These are phyloP conservation scores for Melanerpes aurifrons DNA, from an alignment of 2,113 vertebrate species.

Conservation along the genomic window DNA sequence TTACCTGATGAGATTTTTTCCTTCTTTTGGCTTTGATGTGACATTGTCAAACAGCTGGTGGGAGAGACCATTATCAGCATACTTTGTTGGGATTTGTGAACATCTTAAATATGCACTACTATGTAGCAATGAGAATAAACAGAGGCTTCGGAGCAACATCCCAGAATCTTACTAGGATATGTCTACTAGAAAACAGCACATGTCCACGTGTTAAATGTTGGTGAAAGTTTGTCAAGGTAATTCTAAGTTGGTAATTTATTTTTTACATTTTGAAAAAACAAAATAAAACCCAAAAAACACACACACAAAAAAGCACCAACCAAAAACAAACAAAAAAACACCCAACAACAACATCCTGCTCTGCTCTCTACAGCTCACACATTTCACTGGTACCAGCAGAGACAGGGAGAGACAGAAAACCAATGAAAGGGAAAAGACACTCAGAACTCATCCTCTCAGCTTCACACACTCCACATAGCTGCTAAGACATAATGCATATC, in stretches of 20 bases:
- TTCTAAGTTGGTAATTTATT: background rate
- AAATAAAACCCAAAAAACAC: too few species aligned
- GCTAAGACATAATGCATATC: background rate
- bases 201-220: background rate
- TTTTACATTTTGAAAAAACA: background rate
- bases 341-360: background rate
- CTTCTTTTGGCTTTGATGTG: constrained; percentile 82
- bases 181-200: background rate
- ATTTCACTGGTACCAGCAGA: background rate
- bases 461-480: background rate
- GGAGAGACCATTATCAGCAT: constrained; percentile 18
- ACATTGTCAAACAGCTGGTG: constrained; percentile 71
- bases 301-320: too few species aligned
- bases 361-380: background rate
- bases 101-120: background rate
- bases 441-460: background rate
- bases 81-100: background rate
- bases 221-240: background rate
- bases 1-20: constrained; percentile 87
- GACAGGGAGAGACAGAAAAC: background rate
- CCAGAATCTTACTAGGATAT: background rate
- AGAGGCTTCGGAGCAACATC: background rate
- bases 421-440: background rate
- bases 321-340: too few species aligned
- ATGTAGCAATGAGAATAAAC: background rate